Base-by-base conservation (phyloP, 2,797 vertebrate species). In the Anomalospiza imberbis region DNA sequence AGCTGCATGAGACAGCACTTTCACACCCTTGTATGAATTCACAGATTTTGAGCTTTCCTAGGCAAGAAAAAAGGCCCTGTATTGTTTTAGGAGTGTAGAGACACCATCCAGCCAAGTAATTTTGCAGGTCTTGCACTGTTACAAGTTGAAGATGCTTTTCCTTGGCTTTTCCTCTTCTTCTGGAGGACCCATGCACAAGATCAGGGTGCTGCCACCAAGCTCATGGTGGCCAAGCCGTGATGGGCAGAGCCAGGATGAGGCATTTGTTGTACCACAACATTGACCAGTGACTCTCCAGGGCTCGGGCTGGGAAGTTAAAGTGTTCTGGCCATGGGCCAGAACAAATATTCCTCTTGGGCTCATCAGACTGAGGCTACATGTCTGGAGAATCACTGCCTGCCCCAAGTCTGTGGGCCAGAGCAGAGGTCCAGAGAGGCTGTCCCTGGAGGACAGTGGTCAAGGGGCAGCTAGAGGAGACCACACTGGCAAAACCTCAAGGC, bases 271-370 rank as follows among this genome's bases (percentile, higher is more conserved):
- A 45, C 32, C 73, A 26, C 65, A 70, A 2, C 40, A 17, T 68
- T 57, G 60, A 34, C 48, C 21, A 0, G 55, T 1, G 10, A 17
- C 36, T 67, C 51, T 72, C 45, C 14, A n/a, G 76, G 70, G 85
- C 63, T 68, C 8, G 2, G 42, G 26, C 51, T 70, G 76, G 61
- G 54, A 61, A 91, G 57, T 63, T 45, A 20, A 54, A 87, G 66
- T 1, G 17, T 44, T 88, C 79, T 88, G 79, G 82, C 38, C 44
- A 24, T 2, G 0, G 0, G 51, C 76, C 87, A 94, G 85, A 77
- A 72, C 66, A 95, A 94, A 94, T 77, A 89, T 48, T 85, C 76
- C 44, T 67, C 42, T 61, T 21, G 38, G 68, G 26, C 34, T 81
- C 74, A 47, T 65, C 42, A 77, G 87, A 12, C 53, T 36, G 82